Evolutionary conservation across 2,113 vertebrate genomes (phyloP), one percentile per base, ranked within the genome.

Genomic region (Sinocyclocheilus grahami): DNA sequence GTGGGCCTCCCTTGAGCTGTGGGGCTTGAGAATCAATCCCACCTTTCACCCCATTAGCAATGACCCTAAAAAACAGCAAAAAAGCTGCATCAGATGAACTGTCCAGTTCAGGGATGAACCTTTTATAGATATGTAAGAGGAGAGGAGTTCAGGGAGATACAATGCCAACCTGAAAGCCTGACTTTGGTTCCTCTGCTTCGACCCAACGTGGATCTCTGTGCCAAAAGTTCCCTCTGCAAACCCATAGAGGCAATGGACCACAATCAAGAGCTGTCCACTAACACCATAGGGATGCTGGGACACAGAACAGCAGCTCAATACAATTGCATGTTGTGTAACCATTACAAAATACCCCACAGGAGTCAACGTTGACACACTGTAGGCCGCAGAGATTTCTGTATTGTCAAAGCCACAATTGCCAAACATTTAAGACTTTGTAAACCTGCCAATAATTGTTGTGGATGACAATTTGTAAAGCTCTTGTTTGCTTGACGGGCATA

Each of bases 311-410:
- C 80, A 81, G 65, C 37, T 72, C 72, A 86, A 67, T 58, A 85
- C 72, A 88, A 88, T 78, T 78, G 78, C 53, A 75, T 85, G 76
- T 86, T 87, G 58, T 78, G 78, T 16, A 84, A 85, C 78, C 0
- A 33, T 85, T 75, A 65, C 83, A 63, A 75, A 89, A 83, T 69
- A 81, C 69, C 58, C 76, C 60, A 53, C 58, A 75, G 58, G 69
- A 75, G 42, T 51, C 74, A n/a, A 67, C 18, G 60, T 11, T 30
- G 33, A 63, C 60, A 33, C 62, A 42, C 62, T 77, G 20, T 42
- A 82, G 51, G 51, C 69, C 77, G 7, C 24, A 39, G 85, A 84
- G 88, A 80, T 42, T 53, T 71, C 18, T 80, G 65, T 60, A 71
- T 82, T 63, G 78, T 78, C 82, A 78, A 69, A 71, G 58, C 48